phyloP scores from a whole-genome alignment of 2,888 invertebrate species.

The Dynastes maya region DNA sequence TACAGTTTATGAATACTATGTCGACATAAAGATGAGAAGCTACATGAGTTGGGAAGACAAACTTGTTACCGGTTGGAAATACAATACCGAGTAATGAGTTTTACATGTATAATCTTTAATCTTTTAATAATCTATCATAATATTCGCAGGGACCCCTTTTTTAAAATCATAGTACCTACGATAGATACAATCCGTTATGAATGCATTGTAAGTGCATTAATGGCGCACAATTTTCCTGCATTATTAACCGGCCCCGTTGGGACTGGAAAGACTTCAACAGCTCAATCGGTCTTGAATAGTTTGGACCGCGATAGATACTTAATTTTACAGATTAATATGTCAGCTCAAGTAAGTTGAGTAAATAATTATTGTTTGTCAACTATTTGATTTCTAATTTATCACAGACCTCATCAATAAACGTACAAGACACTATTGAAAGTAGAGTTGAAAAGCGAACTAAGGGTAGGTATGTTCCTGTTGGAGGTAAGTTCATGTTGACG shows the following conservation, averaged over 20 bases:
- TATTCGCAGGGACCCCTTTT: conserved; percentile 80
- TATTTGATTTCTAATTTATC: conserved; percentile 47
- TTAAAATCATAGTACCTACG: conserved; percentile 89
- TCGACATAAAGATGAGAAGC: conserved; percentile 81
- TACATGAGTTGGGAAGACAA: conserved; percentile 88
- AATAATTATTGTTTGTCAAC: conserved; percentile 1
- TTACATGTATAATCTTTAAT: conserved; percentile 18
- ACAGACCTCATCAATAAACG: conserved; percentile 86
- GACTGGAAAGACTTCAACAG: conserved; percentile 89
- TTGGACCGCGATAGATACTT: conserved; percentile 76
- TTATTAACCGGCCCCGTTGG: conserved; percentile 89
- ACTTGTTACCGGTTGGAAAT: conserved; percentile 83
- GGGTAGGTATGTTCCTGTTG: conserved; percentile 85
- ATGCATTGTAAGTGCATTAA: conserved; percentile 78
- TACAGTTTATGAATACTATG: conserved; percentile 91
- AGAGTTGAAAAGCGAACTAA: conserved; percentile 92
- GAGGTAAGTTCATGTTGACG: conserved; percentile 87
- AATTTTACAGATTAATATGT: conserved; percentile 87
- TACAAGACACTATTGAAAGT: conserved; percentile 89
- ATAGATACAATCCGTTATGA: conserved; percentile 91
- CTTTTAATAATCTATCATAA: background rate
- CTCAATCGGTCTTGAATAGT: conserved; percentile 77
- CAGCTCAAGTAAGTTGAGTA: conserved; percentile 82
- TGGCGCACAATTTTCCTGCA: conserved; percentile 80
- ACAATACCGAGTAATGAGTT: conserved; percentile 74